Evolutionary conservation across 2,888 invertebrate species (phyloP), one percentile per base, ranked within the genome.

Genomic region (Disparrhopalites patrizii): DNA sequence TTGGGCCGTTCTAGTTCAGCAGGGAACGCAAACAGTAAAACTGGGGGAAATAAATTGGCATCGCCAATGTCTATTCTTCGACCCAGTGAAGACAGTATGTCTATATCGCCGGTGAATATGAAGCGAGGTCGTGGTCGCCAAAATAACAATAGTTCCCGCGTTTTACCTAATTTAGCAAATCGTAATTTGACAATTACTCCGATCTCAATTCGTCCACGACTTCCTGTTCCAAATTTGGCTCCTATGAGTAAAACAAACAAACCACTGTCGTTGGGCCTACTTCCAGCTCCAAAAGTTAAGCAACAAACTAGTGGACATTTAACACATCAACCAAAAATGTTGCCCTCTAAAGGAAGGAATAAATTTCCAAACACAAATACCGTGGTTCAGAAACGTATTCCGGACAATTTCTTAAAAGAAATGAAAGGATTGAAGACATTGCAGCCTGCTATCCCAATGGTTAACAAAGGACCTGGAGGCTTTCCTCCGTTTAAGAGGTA

Each of bases 151-250:
- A 64, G 65, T 40, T 20, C 60, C 15, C 51, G 65, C 55, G 23
- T 62, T 23, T 27, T 70, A 27, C 70, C 73, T 15, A 71, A 68
- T 30, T 18, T 73, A 5, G 62, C 60, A 3, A 54, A 57, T 47
- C 57, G 63, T 52, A 72, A 70, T 43, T 62, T 73, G 31, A 71
- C 71, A 1, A 73, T 73, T 50, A 73, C 73, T 7, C 71, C 69
- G 20, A 65, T 72, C 30, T 66, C 70, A 27, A 70, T 57, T 23
- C 43, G 67, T 36, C 55, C 65, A 13, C 66, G 50, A 20, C 68
- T 63, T 3, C 71, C 70, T 10, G 66, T 72, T 51, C 73, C 73
- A 43, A 72, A 68, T 66, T 52, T 73, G 23, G 66, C 68, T 25
- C 70, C 71, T 13, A 68, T 72, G 65, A 38, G 36, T 30, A 57